Evolutionary conservation across 1,140 invertebrate genomes (phyloP), one percentile per base, ranked within the genome.

Genomic region (Neuroterus valhalla): DNA sequence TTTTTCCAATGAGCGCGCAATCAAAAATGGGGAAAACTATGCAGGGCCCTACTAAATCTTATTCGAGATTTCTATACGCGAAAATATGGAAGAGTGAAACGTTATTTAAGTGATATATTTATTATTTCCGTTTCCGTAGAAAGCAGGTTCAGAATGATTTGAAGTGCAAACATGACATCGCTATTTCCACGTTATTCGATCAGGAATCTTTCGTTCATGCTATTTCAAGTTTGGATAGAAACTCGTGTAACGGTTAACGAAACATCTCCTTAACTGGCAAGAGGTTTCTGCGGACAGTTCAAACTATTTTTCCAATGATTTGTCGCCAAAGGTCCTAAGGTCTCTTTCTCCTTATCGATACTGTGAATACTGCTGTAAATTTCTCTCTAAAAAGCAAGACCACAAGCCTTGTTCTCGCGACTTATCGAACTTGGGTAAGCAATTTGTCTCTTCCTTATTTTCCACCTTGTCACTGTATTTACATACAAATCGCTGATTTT

Each of bases 171-270:
- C 31, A 62, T 62, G 55, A 62, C 21, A 26, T 62, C 31, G 55
- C 31, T 62, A 23, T 38, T 31, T 62, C n/a, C 15, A 26, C 26
- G 55, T 62, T 38, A 23, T 62, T 62, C 31, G 55, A 26, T 62
- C 31, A 15, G 31, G 55, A 62, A 62, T 62, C 55, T 62, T n/a
- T 62, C 14, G 55, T 62, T 62, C 23, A 62, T 62, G 55, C n/a
- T 26, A 62, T 62, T 62, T 62, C 55, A 62, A 62, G 55, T 62
- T 62, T 38, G 15, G 55, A 62, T n/a, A 62, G 31, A 62, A 62
- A 62, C 55, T 62, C 55, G 55, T 62, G 55, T 62, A 62, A 62
- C 55, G 55, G 55, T 62, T 31, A 62, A 62, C 45, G 19, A 69
- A 48, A 69, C 19, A 43, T 69, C 44, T 69, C 68, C 45, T 69